These are phyloP conservation scores for Anagyrus pseudococci DNA, from an alignment of 2,888 invertebrate genomes.

Conservation along the genomic window DNA sequence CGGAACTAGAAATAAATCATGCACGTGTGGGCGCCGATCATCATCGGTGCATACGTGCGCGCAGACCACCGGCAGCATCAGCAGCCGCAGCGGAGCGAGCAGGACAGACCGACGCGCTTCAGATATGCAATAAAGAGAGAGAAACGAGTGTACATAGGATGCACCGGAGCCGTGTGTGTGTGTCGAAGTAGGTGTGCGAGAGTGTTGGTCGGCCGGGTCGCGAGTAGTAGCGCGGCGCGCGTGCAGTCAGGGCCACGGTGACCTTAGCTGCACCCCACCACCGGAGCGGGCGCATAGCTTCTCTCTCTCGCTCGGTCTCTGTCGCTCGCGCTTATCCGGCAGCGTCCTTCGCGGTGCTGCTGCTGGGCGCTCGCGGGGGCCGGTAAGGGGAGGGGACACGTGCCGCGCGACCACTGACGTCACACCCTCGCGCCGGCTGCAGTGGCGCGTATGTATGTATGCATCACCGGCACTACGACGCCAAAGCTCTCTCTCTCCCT, in stretches of 20 bases:
- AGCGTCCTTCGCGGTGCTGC: constrained; percentile 33
- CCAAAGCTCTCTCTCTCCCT: too few relatives aligned
- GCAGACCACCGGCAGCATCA: too few relatives aligned
- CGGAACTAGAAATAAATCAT: constrained; percentile 56
- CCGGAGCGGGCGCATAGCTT: constrained; percentile 21
- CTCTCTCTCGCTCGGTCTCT: constrained; percentile 23
- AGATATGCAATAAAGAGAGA: background rate
- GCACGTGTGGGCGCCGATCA: constrained; percentile 45
- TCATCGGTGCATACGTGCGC: too few relatives aligned
- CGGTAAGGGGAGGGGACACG: constrained; percentile 54
- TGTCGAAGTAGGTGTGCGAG: too few relatives aligned
- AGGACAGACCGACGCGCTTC: too few relatives aligned
- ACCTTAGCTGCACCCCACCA: constrained; percentile 60
- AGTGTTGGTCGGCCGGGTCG: too few relatives aligned
- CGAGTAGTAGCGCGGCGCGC: too few relatives aligned
- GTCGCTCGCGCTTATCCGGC: background rate
- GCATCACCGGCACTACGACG: too few relatives aligned
- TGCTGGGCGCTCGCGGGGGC: constrained; percentile 41
- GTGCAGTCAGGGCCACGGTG: constrained; percentile 68
- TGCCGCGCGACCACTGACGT: constrained; percentile 54
- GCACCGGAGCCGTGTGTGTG: constrained; percentile 24
- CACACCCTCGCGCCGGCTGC: constrained; percentile 39
- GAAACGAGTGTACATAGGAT: constrained; percentile 12
- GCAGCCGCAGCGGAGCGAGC: background rate
- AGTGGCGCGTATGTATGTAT: background rate